These are phyloP conservation scores for Ceramica pisi DNA, from an alignment of 2,888 invertebrate species.

Conservation along the genomic window DNA sequence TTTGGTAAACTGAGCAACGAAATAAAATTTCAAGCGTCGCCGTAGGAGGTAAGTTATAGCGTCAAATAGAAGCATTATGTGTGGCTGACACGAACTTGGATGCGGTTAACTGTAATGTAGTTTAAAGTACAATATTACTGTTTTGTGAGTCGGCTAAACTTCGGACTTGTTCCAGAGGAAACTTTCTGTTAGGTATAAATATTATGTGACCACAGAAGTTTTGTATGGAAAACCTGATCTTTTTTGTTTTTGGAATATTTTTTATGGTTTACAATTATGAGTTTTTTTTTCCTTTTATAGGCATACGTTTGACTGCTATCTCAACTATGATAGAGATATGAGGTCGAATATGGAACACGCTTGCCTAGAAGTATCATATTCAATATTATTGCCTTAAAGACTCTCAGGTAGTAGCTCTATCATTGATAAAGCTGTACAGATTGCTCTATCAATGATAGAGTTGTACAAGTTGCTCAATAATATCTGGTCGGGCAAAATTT, in stretches of 20 bases:
- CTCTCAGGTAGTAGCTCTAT: no score
- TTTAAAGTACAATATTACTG: constrained; percentile 67
- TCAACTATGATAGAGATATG: no score
- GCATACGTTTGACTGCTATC: no score
- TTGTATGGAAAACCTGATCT: constrained; percentile 33
- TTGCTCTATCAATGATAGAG: no score
- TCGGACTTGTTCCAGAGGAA: constrained; percentile 60
- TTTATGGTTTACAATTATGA: not conserved
- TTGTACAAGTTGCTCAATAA: no score
- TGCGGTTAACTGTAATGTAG: constrained; percentile 67
- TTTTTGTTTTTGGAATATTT: no score
- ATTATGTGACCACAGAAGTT: constrained; percentile 58
- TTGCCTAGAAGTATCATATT: no score
- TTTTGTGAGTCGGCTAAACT: constrained; percentile 70
- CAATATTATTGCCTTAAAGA: no score
- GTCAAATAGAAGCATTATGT: constrained; percentile 63
- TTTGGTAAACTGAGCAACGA: constrained; percentile 40
- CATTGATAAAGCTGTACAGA: no score
- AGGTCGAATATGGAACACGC: no score
- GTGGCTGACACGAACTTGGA: constrained; percentile 52
- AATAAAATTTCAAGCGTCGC: constrained; percentile 58
- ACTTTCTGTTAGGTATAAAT: constrained; percentile 69
- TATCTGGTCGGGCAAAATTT: no score
- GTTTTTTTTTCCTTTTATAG: no score
- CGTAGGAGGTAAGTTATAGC: constrained; percentile 59